A percentile compares a stretch with the other conserved stretches of the same genome.
These are phyloP conservation scores for Ips nitidus DNA, from an alignment of 1,140 invertebrate genomes.

Conservation along the genomic window DNA sequence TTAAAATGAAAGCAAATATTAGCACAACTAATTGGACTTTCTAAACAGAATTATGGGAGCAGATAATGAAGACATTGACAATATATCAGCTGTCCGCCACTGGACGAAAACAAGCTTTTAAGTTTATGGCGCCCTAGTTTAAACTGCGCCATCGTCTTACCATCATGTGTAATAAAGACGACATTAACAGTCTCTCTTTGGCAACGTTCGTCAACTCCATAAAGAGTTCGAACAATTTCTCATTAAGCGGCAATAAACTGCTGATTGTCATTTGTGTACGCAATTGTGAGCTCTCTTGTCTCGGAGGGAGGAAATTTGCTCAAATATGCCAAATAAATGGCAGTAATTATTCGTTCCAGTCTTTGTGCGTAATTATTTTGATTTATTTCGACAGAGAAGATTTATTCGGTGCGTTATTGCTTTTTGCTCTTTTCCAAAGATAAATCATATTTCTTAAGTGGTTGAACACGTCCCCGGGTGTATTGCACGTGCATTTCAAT, in stretches of 20 bases:
- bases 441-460: neutral
- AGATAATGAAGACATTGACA: too few relatives aligned
- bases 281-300: slow-evolving; percentile 47
- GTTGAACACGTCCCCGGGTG: neutral
- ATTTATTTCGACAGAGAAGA: slow-evolving; percentile 25
- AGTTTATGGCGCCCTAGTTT: slow-evolving; percentile 11
- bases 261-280: slow-evolving; percentile 50
- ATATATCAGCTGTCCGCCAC: slow-evolving; percentile 4
- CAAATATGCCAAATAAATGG: slow-evolving; percentile 44
- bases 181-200: slow-evolving; percentile 7
- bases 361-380: slow-evolving; percentile 32
- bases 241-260: slow-evolving; percentile 49
- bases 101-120: neutral
- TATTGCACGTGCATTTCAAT: slow-evolving; percentile 1
- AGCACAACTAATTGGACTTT: too few relatives aligned
- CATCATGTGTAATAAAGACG: slow-evolving; percentile 19
- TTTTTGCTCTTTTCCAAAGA: slow-evolving; percentile 1
- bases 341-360: slow-evolving; percentile 12
- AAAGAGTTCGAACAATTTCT: slow-evolving; percentile 51
- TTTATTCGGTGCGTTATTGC: slow-evolving; percentile 9
- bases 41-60: too few relatives aligned
- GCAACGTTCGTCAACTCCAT: slow-evolving; percentile 12
- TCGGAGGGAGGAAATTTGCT: slow-evolving; percentile 39
- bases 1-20: too few relatives aligned
- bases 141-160: slow-evolving; percentile 5